Evolutionary conservation across 2,888 invertebrate genomes (phyloP), one percentile per base, ranked within the genome.

Genomic region (Anaspis maculata): DNA sequence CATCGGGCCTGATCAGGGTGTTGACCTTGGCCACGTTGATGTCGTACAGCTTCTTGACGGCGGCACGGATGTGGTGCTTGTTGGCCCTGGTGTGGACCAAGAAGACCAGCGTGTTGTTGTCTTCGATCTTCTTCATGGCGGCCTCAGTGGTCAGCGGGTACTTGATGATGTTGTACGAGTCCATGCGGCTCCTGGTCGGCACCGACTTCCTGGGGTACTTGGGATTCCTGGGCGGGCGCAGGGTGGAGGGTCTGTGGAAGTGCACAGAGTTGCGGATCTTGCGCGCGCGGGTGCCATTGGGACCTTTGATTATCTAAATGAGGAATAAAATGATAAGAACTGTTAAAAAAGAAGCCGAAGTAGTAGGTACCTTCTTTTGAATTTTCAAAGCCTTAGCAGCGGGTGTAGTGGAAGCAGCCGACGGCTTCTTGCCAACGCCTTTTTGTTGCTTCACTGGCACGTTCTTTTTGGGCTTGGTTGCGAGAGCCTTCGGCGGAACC

Each of bases 101-200:
- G 70, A 99, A 99, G 48, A 99, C 98, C 59, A 98, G 73, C 10
- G 98, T 99, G 72, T 99, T 99, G 72, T 96, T 96, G 64, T 99
- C 98, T 70, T 99, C 98, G 69, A 99, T 99, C 67, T 99, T 99
- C 71, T 99, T 99, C 98, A 99, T 99, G 31, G 98, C 97, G 5
- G 97, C 96, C 77, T 99, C 98, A 64, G 97, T 98, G 32, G 98
- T 98, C 68, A 99, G 70, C 15, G 98, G 98, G 66, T 81, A 95
- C 70, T 97, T 96, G 59, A 99, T 91, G 65, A 97, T 94, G 61
- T 92, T 90, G 71, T 83, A 97, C 32, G 95, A 90, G 72, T 97
- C 97, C 86, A 97, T 88, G 49, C 92, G 83, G 68, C 84, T 88
- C 63, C 92, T 81, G 60, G 79, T 84, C 5, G 96, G 94, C 32